A percentile compares a stretch with the other conserved stretches of the same genome.
Evolutionary conservation across 2,888 invertebrate species (phyloP).

Genomic region (Polydrusus cervinus): DNA sequence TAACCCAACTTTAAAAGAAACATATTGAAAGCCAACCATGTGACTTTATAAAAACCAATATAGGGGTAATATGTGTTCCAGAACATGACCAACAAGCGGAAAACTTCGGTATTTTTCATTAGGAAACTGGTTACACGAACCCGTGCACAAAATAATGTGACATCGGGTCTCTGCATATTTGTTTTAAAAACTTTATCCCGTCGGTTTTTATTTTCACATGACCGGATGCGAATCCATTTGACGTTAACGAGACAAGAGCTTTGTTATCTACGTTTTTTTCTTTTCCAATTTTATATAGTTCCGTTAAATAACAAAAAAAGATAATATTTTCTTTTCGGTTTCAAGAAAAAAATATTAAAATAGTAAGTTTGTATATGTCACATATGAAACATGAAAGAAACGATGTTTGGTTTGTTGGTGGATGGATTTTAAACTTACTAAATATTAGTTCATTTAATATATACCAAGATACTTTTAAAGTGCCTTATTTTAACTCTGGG

Average conservation of each 20-base stretch:
- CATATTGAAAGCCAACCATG: too few species aligned
- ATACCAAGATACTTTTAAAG: too few species aligned
- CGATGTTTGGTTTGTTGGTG: too few species aligned
- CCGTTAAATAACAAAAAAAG: background rate
- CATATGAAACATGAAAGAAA: too few species aligned
- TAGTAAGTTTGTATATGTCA: too few species aligned
- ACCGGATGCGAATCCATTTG: background rate
- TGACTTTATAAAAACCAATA: conserved; percentile 23
- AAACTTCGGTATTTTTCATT: conserved; percentile 40
- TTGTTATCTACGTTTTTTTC: background rate
- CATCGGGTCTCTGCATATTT: conserved; percentile 26
- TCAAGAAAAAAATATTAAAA: too few species aligned
- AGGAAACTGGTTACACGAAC: conserved; percentile 25
- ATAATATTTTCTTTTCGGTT: background rate
- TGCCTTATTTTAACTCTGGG: too few species aligned
- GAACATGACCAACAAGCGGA: conserved; percentile 18
- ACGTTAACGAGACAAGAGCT: conserved; percentile 14
- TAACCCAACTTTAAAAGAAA: too few species aligned
- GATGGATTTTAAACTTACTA: too few species aligned
- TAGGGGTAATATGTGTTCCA: conserved; percentile 30
- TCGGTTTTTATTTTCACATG: conserved; percentile 17
- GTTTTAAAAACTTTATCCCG: conserved; percentile 27
- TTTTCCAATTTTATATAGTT: background rate
- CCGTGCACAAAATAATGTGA: conserved; percentile 34
- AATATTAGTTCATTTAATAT: too few species aligned